Percentiles rank a stretch among this genome's conserved stretches.
Evolutionary conservation across 2,113 vertebrate species (phyloP).

Genomic region (Microtus montanus): DNA sequence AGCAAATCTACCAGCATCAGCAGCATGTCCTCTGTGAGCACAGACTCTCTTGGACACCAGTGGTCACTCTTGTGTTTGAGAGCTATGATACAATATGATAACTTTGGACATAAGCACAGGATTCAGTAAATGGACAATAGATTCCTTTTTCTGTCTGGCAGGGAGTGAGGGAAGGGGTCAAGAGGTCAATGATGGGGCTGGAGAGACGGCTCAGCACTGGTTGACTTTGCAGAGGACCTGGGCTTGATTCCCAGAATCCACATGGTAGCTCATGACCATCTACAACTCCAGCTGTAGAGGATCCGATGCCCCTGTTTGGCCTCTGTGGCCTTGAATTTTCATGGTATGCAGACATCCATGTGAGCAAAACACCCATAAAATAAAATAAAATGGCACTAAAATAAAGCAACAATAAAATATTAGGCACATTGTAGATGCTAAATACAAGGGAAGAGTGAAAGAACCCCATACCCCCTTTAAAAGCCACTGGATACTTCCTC

Average conservation of each 20-base stretch:
- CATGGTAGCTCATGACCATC: neutral
- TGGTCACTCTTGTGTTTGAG: too few species aligned
- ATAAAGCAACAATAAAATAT: too few species aligned
- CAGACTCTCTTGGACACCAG: neutral
- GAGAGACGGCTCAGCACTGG: neutral
- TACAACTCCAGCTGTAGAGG: neutral
- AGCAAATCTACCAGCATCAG: neutral
- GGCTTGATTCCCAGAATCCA: neutral
- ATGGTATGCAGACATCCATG: too few species aligned
- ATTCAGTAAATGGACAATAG: neutral
- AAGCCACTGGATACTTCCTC: neutral
- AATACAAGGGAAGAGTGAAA: neutral
- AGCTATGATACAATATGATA: neutral
- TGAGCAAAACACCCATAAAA: neutral
- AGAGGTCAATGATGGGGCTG: neutral
- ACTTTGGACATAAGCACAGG: neutral
- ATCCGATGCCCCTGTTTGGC: neutral
- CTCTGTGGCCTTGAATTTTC: neutral
- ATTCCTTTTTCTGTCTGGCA: neutral
- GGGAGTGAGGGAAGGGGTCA: neutral
- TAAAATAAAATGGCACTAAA: too few species aligned
- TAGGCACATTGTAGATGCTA: neutral
- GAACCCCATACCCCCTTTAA: fast-evolving
- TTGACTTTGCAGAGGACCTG: neutral
- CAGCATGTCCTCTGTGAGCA: neutral